Percentiles rank a stretch among this genome's conserved stretches.
Evolutionary conservation across 2,113 vertebrate genomes (phyloP).

Genomic region (Clarias gariepinus): DNA sequence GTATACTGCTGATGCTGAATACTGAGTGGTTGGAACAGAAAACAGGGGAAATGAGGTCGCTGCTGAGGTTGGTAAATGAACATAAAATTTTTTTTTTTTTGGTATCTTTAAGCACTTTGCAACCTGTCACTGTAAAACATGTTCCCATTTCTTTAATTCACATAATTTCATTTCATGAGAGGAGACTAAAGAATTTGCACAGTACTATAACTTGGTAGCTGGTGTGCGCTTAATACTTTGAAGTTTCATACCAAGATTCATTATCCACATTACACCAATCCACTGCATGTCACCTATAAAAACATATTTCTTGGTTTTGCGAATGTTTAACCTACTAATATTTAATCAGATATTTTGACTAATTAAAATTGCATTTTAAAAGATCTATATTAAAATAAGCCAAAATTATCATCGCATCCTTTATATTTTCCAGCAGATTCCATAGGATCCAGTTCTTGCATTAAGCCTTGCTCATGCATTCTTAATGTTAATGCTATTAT

Average conservation of each 20-base stretch:
- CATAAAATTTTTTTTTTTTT: too few relatives aligned
- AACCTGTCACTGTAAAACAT: too few relatives aligned
- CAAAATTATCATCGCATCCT: not conserved
- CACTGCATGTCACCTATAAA: not conserved
- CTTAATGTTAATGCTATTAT: constrained; percentile 26
- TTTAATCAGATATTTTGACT: not conserved
- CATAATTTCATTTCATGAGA: too few relatives aligned
- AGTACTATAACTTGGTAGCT: not conserved
- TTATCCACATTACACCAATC: not conserved
- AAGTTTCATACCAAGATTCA: not conserved
- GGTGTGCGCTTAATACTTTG: not conserved
- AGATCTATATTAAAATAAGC: not conserved
- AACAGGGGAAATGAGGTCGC: too few relatives aligned
- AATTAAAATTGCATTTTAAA: not conserved
- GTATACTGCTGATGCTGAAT: too few relatives aligned
- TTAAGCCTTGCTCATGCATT: constrained; percentile 41
- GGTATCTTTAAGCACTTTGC: too few relatives aligned
- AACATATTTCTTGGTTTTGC: not conserved
- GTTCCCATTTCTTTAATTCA: too few relatives aligned
- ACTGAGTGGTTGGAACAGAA: too few relatives aligned
- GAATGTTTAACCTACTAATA: not conserved
- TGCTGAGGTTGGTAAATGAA: too few relatives aligned
- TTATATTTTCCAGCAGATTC: not conserved
- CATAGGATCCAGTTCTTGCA: not conserved
- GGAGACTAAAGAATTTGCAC: too few relatives aligned